phyloP scores from a whole-genome alignment of 2,113 vertebrate species.

The Thunnus maccoyii region DNA sequence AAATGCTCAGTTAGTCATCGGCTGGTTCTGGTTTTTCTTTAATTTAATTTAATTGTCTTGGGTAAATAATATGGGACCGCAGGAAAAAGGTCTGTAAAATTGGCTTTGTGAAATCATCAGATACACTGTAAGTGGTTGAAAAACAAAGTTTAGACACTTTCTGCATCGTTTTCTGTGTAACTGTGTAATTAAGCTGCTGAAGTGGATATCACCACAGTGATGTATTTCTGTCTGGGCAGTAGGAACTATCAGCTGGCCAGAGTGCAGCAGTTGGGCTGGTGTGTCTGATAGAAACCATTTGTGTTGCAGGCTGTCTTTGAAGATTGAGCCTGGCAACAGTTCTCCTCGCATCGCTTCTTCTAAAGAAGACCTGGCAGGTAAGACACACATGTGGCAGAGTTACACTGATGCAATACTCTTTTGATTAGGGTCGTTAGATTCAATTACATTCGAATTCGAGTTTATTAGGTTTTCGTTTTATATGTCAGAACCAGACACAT shows the following conservation, averaged over 20 bases:
- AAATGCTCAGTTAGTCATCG: neutral
- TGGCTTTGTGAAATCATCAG: neutral
- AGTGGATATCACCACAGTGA: neutral
- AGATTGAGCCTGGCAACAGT: conserved; percentile 94
- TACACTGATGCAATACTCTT: neutral
- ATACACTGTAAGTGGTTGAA: neutral
- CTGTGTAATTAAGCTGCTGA: neutral
- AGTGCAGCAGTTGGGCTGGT: neutral
- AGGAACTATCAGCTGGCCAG: neutral
- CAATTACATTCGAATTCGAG: no score
- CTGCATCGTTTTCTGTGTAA: neutral
- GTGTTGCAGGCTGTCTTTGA: conserved; percentile 91
- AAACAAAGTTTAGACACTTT: neutral
- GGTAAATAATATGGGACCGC: neutral
- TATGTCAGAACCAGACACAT: no score
- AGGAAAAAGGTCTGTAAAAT: neutral
- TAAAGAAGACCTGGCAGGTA: conserved; percentile 96
- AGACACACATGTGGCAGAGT: neutral
- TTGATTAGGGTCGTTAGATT: no score
- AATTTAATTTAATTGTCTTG: neutral
- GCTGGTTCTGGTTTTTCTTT: neutral
- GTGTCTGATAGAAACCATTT: conserved; percentile 35
- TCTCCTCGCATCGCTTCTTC: conserved; percentile 93
- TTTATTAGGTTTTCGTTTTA: no score
- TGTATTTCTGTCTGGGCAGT: neutral